Evolutionary conservation across 2,888 invertebrate genomes (phyloP).

Genomic region (Hirtodrosophila alboralis): DNA sequence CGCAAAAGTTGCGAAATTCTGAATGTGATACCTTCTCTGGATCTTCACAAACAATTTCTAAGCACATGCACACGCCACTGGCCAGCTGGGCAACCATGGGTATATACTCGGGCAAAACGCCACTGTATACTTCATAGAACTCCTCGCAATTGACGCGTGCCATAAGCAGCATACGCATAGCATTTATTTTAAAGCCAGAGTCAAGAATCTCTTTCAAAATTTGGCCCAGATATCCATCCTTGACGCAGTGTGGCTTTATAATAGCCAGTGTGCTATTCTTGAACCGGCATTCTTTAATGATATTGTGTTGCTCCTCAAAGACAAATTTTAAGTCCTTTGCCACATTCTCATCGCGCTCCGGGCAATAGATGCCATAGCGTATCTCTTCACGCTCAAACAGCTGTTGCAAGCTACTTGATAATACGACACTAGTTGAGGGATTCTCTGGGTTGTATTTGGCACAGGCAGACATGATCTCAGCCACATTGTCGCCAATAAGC

Average conservation of each 20-base stretch:
- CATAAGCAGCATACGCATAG: slow-evolving; percentile 91
- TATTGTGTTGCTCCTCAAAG: slow-evolving; percentile 86
- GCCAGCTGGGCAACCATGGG: slow-evolving; percentile 93
- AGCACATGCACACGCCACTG: slow-evolving; percentile 93
- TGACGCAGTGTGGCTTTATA: slow-evolving; percentile 95
- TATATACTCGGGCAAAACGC: slow-evolving; percentile 91
- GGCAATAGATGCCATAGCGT: slow-evolving; percentile 89
- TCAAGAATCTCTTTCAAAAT: slow-evolving; percentile 90
- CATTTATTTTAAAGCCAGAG: slow-evolving; percentile 91
- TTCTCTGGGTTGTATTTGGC: slow-evolving; percentile 59
- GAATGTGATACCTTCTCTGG: slow-evolving; percentile 86
- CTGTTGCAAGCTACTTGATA: slow-evolving; percentile 85
- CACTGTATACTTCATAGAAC: slow-evolving; percentile 96
- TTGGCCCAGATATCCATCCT: slow-evolving; percentile 88
- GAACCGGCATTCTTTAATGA: slow-evolving; percentile 86
- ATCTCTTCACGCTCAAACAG: slow-evolving; percentile 88
- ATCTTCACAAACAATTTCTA: slow-evolving; percentile 91
- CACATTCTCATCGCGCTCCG: slow-evolving; percentile 85
- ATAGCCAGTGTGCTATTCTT: slow-evolving; percentile 91
- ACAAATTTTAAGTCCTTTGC: slow-evolving; percentile 85
- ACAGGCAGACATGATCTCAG: slow-evolving; percentile 77
- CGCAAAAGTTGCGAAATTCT: slow-evolving; percentile 92
- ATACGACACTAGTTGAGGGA: slow-evolving; percentile 34
- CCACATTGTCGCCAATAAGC: slow-evolving; percentile 81
- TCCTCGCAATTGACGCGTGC: slow-evolving; percentile 94